phyloP scores from a whole-genome alignment of 2,113 vertebrate genomes.

The Tyto alba region DNA sequence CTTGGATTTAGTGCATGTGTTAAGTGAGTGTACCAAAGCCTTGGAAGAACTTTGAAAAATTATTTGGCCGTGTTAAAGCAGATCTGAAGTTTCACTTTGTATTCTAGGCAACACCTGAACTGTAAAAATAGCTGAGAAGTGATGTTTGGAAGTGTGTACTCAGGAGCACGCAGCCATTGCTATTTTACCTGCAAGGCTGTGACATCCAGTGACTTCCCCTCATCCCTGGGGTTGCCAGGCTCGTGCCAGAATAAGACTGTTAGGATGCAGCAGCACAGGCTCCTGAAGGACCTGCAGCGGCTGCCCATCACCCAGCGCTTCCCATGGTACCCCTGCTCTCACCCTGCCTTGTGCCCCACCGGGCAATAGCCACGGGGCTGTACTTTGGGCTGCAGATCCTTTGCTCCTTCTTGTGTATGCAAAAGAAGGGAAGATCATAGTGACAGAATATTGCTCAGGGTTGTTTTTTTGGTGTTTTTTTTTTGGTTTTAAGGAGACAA shows the following conservation, averaged over 20 bases:
- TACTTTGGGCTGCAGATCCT: not conserved
- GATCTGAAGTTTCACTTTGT: not conserved
- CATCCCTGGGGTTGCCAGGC: not conserved
- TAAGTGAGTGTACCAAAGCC: not conserved
- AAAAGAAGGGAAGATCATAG: not conserved
- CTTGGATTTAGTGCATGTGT: not conserved
- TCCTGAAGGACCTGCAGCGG: not conserved
- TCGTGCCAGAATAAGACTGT: rapidly evolving
- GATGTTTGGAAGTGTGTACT: not conserved
- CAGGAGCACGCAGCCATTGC: rapidly evolving
- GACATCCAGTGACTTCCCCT: not conserved
- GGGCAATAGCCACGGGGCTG: not conserved
- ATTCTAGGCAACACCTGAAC: not conserved
- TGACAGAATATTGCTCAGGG: not conserved
- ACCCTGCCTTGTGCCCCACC: rapidly evolving
- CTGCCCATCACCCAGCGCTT: not conserved
- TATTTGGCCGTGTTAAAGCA: not conserved
- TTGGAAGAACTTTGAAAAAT: not conserved
- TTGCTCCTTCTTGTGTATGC: too few species aligned
- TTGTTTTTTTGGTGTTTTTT: not conserved
- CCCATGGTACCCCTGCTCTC: not conserved
- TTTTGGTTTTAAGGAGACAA: not conserved
- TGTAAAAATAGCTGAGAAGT: not conserved
- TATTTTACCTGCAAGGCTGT: not conserved
- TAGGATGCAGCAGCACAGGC: not conserved